A percentile compares a stretch with the other conserved stretches of the same genome.
Evolutionary conservation across 2,797 vertebrate species (phyloP).

Genomic region (Crenuchus spilurus): DNA sequence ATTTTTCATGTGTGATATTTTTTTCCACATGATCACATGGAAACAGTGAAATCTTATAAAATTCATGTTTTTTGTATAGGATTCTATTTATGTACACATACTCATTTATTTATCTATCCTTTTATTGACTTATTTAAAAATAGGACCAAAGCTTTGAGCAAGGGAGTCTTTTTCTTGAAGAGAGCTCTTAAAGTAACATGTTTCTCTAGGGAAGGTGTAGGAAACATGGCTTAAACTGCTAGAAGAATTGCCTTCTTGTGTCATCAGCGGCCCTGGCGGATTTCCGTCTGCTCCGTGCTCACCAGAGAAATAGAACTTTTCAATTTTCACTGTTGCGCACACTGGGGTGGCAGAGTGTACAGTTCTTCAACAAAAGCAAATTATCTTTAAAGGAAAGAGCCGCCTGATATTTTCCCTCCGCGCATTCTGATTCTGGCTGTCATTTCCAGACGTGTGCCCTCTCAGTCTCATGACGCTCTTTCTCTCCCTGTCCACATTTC

Average conservation of each 20-base stretch:
- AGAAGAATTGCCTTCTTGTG: slow-evolving; percentile 54
- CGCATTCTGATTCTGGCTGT: slow-evolving; percentile 48
- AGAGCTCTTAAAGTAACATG: slow-evolving; percentile 6
- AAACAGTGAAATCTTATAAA: no score
- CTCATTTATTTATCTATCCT: slow-evolving; percentile 9
- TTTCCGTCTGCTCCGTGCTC: slow-evolving; percentile 41
- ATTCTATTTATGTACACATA: no score
- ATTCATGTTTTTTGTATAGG: no score
- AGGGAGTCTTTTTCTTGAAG: slow-evolving; percentile 33
- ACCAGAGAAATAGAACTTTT: slow-evolving; percentile 49
- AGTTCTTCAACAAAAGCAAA: slow-evolving; percentile 55
- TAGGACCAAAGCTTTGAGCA: slow-evolving; percentile 18
- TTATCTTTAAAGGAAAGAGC: slow-evolving; percentile 55
- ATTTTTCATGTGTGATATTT: no score
- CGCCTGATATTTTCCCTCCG: slow-evolving; percentile 45
- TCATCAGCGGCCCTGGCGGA: slow-evolving; percentile 49
- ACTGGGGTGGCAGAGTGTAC: slow-evolving; percentile 50
- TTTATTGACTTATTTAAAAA: slow-evolving; percentile 6
- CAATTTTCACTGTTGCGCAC: slow-evolving; percentile 52
- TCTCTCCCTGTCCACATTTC: slow-evolving; percentile 30
- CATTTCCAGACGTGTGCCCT: slow-evolving; percentile 47
- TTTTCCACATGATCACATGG: no score
- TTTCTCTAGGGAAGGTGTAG: slow-evolving; percentile 43
- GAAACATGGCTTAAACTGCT: slow-evolving; percentile 55
- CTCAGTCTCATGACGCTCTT: slow-evolving; percentile 28